Conservation (phyloP, 2,888 invertebrate genomes). For the Coelinius sp. region DNA sequence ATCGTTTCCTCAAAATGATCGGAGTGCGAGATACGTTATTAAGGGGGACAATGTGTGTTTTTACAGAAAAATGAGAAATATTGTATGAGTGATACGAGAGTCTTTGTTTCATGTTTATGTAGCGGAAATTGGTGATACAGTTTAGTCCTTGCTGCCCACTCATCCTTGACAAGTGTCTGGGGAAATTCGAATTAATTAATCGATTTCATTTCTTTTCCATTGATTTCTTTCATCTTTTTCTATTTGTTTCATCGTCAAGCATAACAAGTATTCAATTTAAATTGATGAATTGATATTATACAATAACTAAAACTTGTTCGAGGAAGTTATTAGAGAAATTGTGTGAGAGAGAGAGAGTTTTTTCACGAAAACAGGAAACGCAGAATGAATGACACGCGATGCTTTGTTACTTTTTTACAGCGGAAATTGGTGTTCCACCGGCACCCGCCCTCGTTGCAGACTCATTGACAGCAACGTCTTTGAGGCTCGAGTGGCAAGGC, state of each 20-base stretch:
- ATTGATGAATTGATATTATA: too few relatives aligned
- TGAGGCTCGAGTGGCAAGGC: constrained; percentile 84
- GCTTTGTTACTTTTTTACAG: constrained; percentile 60
- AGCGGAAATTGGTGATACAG: constrained; percentile 15
- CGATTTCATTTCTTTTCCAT: neutral
- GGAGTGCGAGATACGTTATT: constrained; percentile 24
- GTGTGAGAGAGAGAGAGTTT: neutral
- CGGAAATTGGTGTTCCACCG: constrained; percentile 79
- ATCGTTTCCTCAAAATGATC: constrained; percentile 38
- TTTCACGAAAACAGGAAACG: constrained; percentile 19
- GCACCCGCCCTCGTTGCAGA: constrained; percentile 86
- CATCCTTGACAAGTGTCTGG: constrained; percentile 4
- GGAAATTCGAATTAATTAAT: neutral
- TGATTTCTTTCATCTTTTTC: neutral
- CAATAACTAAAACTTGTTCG: neutral
- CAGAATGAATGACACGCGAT: constrained; percentile 4
- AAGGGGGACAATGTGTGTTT: constrained; percentile 4
- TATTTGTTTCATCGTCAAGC: neutral
- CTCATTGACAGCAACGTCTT: constrained; percentile 81
- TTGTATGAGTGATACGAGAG: constrained; percentile 2
- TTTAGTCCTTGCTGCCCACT: neutral
- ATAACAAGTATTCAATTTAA: neutral
- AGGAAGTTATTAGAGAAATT: neutral
- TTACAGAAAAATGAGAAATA: constrained; percentile 7
- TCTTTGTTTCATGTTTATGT: constrained; percentile 19